Percentiles rank a stretch among this genome's conserved stretches.
Evolutionary conservation across 92 coral and sea anemone species (phyloP).

Genomic region (Phenganax subtilis): DNA sequence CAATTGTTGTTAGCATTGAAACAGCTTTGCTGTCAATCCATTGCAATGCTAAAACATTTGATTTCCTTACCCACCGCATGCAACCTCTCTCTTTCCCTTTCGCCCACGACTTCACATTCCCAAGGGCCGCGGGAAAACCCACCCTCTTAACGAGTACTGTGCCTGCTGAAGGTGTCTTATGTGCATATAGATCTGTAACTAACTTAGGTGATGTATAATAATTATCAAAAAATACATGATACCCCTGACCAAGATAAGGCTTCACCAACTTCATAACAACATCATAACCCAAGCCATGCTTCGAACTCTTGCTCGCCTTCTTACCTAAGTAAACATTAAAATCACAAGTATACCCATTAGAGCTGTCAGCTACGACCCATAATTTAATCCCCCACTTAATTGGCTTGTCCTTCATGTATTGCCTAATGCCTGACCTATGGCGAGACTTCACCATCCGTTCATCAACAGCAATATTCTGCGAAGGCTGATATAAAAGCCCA

Average conservation of each 20-base stretch:
- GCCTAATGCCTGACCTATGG: conserved; percentile 34
- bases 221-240: conserved; percentile 57
- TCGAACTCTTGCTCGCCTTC: too few species aligned
- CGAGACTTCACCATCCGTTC: conserved; percentile 29
- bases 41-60: conserved; percentile 40
- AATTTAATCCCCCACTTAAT: conserved; percentile 27
- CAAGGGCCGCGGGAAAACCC: conserved; percentile 49
- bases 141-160: conserved; percentile 49
- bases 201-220: conserved; percentile 54
- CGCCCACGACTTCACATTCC: conserved; percentile 59
- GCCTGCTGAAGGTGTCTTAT: conserved; percentile 51
- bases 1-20: conserved; percentile 50
- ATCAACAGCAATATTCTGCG: conserved; percentile 15
- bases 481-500: conserved; percentile 25
- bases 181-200: conserved; percentile 45
- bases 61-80: conserved; percentile 56
- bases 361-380: conserved; percentile 32
- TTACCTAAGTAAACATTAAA: conserved; percentile 9
- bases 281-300: too few species aligned
- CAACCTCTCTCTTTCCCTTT: conserved; percentile 42
- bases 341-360: conserved; percentile 34
- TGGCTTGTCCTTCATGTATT: conserved; percentile 28
- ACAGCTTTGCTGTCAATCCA: conserved; percentile 60
- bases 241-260: conserved; percentile 45
- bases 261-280: too few species aligned